A percentile compares a stretch with the other conserved stretches of the same genome.
phyloP scores from a whole-genome alignment of 2,888 invertebrate species.

The Dolichopus griseipennis region DNA sequence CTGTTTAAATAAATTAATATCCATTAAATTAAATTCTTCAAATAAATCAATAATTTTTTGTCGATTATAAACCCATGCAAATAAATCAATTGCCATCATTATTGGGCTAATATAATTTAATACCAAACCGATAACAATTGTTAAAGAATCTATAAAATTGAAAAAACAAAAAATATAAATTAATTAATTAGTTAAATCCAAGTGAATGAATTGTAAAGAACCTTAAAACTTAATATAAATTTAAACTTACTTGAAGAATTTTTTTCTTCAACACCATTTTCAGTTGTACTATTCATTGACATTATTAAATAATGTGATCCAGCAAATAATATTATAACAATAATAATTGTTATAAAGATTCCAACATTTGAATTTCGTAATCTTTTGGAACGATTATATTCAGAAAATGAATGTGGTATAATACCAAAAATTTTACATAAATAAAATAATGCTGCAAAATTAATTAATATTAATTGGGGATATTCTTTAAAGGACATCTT shows the following conservation, averaged over 20 bases:
- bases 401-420: constrained; percentile 17
- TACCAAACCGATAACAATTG: constrained; percentile 41
- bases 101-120: constrained; percentile 39
- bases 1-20: constrained; percentile 35
- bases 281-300: neutral
- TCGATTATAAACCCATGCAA: constrained; percentile 38
- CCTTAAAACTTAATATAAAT: neutral
- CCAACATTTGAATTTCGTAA: constrained; percentile 17
- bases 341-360: constrained; percentile 11
- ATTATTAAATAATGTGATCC: constrained; percentile 16
- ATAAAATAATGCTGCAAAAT: constrained; percentile 16
- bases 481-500: neutral
- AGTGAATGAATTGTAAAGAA: no score
- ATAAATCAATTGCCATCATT: constrained; percentile 41
- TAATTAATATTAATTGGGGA: neutral
- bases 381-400: constrained; percentile 15
- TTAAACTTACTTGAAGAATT: neutral
- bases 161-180: constrained; percentile 1
- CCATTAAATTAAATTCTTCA: constrained; percentile 35
- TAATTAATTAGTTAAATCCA: neutral
- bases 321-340: constrained; percentile 11
- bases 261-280: neutral
- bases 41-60: constrained; percentile 32
- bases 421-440: constrained; percentile 19
- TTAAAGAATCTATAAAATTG: constrained; percentile 34